phyloP scores from a whole-genome alignment of 2,888 invertebrate genomes.

The Callyntrura guangdongensis region DNA sequence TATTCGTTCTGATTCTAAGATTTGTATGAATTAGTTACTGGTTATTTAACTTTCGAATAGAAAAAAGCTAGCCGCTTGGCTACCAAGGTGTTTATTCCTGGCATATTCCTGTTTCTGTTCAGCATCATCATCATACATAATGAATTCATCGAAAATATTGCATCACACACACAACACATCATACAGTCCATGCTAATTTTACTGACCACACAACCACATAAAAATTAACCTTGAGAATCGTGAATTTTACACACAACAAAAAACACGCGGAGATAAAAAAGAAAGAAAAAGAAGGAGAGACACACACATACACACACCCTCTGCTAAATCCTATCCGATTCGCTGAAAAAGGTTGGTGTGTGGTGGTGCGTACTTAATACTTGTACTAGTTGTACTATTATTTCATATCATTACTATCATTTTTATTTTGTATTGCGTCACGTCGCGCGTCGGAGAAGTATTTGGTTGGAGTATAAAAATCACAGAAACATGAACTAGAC shows the following conservation, averaged over 20 bases:
- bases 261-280: not conserved
- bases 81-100: not conserved
- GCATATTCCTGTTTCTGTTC: not conserved
- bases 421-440: too few relatives aligned
- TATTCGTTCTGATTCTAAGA: not conserved
- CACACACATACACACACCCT: slow-evolving; percentile 61
- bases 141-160: not conserved
- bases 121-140: not conserved
- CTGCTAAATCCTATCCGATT: slow-evolving; percentile 51
- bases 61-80: not conserved
- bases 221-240: slow-evolving; percentile 66
- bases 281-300: not conserved
- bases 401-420: too few relatives aligned
- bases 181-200: not conserved
- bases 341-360: slow-evolving; percentile 44
- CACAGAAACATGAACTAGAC: not conserved
- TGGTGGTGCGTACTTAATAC: too few relatives aligned
- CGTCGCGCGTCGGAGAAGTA: too few relatives aligned
- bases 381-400: too few relatives aligned
- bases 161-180: not conserved
- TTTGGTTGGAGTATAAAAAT: not conserved
- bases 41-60: not conserved
- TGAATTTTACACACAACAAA: slow-evolving; percentile 5
- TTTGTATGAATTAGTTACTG: not conserved
- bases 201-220: slow-evolving; percentile 68